phyloP scores from a whole-genome alignment of 2,888 invertebrate species.

The Leucophora obtusa region DNA sequence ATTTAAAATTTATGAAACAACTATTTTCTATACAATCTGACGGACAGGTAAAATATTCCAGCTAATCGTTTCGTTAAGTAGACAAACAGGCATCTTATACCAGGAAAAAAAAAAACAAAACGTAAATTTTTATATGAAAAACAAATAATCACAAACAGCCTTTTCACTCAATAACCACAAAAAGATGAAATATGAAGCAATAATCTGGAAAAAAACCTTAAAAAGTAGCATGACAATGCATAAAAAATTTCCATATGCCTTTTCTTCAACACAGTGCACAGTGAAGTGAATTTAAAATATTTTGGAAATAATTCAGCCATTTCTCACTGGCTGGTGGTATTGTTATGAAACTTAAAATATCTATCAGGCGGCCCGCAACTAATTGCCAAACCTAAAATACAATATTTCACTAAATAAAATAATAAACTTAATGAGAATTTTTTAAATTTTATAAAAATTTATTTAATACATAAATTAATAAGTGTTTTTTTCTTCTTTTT shows the following conservation, averaged over 20 bases:
- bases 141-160: conserved; percentile 14
- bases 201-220: conserved; percentile 41
- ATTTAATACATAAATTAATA: too few species aligned
- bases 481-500: too few species aligned
- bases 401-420: too few species aligned
- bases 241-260: conserved; percentile 29
- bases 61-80: conserved; percentile 58
- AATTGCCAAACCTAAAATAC: too few species aligned
- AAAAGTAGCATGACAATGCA: conserved; percentile 54
- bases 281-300: too few species aligned
- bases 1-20: background rate
- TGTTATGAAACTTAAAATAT: too few species aligned
- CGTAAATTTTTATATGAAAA: conserved; percentile 1
- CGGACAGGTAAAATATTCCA: conserved; percentile 39
- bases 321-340: too few species aligned
- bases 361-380: too few species aligned
- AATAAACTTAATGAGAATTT: too few species aligned
- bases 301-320: too few species aligned
- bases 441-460: too few species aligned
- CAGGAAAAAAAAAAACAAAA: too few species aligned
- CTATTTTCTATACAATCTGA: conserved; percentile 12
- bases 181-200: conserved; percentile 46
- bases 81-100: conserved; percentile 51
- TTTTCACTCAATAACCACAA: conserved; percentile 15
- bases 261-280: conserved; percentile 23